These are phyloP conservation scores for Indicator maculatus DNA, from an alignment of 2,113 vertebrate genomes.

Conservation along the genomic window DNA sequence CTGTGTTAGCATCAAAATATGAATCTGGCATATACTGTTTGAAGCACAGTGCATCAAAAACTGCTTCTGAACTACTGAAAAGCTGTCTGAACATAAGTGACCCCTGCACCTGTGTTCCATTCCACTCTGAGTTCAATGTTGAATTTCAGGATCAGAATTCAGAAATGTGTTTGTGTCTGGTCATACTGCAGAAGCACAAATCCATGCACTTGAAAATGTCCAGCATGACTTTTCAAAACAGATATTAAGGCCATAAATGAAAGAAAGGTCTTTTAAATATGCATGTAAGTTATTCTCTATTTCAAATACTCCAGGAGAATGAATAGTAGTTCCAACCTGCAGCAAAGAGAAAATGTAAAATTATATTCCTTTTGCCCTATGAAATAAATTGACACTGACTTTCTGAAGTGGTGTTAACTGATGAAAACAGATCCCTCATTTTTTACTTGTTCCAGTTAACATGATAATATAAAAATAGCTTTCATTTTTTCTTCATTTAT, in stretches of 20 bases:
- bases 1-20: background rate
- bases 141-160: background rate
- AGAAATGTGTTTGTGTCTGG: background rate
- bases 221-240: background rate
- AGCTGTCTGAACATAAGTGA: background rate
- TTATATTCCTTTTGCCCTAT: fast-evolving
- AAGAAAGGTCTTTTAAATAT: background rate
- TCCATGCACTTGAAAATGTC: background rate
- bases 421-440: background rate
- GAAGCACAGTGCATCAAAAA: background rate
- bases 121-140: background rate
- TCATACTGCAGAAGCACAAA: background rate
- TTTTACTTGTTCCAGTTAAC: background rate
- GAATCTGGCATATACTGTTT: background rate
- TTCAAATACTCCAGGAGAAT: background rate
- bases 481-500: background rate
- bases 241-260: background rate
- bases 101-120: background rate
- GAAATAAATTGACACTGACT: background rate
- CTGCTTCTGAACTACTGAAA: background rate
- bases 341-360: background rate
- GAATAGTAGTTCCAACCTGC: background rate
- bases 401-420: background rate
- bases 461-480: background rate
- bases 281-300: background rate